These are phyloP conservation scores for Mya arenaria DNA, from an alignment of 1,140 invertebrate genomes.

Conservation along the genomic window DNA sequence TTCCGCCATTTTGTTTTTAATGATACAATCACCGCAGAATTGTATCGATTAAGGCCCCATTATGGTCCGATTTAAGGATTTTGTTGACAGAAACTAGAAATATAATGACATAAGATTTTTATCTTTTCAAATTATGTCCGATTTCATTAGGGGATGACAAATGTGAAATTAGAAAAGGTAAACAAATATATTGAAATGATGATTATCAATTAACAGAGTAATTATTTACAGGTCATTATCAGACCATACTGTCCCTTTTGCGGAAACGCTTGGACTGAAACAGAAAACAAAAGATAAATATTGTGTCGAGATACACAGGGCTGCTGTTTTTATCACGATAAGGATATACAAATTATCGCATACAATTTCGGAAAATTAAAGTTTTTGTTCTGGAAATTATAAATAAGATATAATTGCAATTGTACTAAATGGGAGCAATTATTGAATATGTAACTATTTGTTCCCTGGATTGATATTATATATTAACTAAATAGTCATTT, in stretches of 20 bases:
- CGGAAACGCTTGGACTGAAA: no score
- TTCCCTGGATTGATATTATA: no score
- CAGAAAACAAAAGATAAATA: no score
- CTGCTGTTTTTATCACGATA: no score
- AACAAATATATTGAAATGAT: constrained; percentile 37
- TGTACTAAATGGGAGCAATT: no score
- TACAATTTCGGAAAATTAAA: no score
- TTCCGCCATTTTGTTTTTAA: constrained; percentile 28
- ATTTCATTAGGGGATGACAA: constrained; percentile 32
- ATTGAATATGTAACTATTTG: no score
- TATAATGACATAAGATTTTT: constrained; percentile 39
- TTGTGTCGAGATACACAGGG: no score
- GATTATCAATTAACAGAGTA: background rate
- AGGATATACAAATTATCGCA: no score
- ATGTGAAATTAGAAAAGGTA: constrained; percentile 56
- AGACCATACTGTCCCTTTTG: background rate
- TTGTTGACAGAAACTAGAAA: constrained; percentile 48
- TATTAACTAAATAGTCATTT: no score
- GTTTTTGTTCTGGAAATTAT: no score
- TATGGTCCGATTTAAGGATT: constrained; percentile 42
- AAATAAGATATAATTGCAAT: no score
- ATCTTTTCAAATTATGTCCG: constrained; percentile 19
- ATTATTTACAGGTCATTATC: background rate
- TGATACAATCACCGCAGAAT: constrained; percentile 51
- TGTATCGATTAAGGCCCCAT: constrained; percentile 45